Base-by-base conservation (phyloP, 2,113 vertebrate genomes). In the Rhynchopsitta pachyrhyncha region DNA sequence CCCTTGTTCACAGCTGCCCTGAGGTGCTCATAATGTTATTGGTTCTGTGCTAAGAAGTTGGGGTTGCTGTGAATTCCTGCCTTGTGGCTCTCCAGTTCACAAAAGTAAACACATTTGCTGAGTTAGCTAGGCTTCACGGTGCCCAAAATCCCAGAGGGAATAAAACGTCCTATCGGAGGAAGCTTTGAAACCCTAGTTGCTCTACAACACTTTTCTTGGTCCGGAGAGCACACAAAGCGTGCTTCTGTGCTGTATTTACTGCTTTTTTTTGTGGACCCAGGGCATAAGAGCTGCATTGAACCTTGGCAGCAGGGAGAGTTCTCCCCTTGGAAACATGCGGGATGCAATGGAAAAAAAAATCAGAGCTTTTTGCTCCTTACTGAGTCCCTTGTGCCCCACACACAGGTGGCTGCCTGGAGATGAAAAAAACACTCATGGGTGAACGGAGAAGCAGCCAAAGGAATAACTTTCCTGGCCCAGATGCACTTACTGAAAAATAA, bases 201-300 rank as follows among this genome's bases (percentile, higher is more conserved):
- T 95, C 92, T 64, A 37, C 97, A 91, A 64, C 81, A 41, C 44
- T 92, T 96, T 88, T 97, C 96, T 96, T 1, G 2, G 91, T 81
- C 66, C 91, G 92, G 93, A 68, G 49, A 85, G 87, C 79, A 81
- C 92, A 97, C 94, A 97, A 97, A 96, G 91, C 75, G 64, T 27
- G 73, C 93, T 95, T 88, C 91, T 97, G 96, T 97, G 89, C 94
- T 27, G 14, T 95, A 73, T 96, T 97, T 95, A 95, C 90, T 77
- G 69, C 70, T 47, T 66, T 66, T 46, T 47, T 95, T 76, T 44
- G 59, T 39, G 70, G 78, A 86, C 57, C 87, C 71, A 64, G 69
- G 49, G 70, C 82, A 97, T 97, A 98, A 97, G 97, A 97, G 96
- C 92, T 52, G 86, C 82, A 98, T 96, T 98, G 96, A 98, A 97